phyloP scores from a whole-genome alignment of 2,888 invertebrate species.

The Petrolisthes cinctipes region DNA sequence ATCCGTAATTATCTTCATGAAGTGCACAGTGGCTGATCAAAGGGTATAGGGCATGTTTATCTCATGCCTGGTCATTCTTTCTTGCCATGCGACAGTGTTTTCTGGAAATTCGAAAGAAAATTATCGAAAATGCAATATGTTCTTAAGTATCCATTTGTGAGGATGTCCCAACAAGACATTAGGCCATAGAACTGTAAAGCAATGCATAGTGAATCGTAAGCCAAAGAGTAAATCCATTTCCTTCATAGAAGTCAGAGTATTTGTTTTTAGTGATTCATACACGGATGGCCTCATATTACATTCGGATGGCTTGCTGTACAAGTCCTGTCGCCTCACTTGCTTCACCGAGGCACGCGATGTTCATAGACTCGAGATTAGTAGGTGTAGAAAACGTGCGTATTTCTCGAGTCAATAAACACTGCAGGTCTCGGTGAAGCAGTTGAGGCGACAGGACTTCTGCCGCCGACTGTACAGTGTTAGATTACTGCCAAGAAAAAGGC shows the following conservation, averaged over 20 bases:
- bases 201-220: neutral
- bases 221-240: neutral
- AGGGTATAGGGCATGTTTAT: too few species aligned
- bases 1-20: too few species aligned
- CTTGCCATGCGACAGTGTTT: conserved; percentile 22
- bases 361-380: too few species aligned
- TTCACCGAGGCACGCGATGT: too few species aligned
- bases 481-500: conserved; percentile 2
- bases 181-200: neutral
- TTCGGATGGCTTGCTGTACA: neutral
- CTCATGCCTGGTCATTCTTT: too few species aligned
- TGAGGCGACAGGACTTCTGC: too few species aligned
- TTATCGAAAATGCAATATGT: conserved; percentile 5
- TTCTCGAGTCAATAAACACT: too few species aligned
- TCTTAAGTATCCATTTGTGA: conserved; percentile 10
- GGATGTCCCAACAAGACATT: neutral
- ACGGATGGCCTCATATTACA: neutral
- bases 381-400: too few species aligned
- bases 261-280: neutral
- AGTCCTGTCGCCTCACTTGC: neutral
- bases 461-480: too few species aligned
- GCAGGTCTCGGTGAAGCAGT: too few species aligned
- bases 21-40: too few species aligned
- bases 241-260: neutral
- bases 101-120: neutral